Evolutionary conservation across 2,113 vertebrate species (phyloP), one percentile per base, ranked within the genome.

Genomic region (Entelurus aequoreus): DNA sequence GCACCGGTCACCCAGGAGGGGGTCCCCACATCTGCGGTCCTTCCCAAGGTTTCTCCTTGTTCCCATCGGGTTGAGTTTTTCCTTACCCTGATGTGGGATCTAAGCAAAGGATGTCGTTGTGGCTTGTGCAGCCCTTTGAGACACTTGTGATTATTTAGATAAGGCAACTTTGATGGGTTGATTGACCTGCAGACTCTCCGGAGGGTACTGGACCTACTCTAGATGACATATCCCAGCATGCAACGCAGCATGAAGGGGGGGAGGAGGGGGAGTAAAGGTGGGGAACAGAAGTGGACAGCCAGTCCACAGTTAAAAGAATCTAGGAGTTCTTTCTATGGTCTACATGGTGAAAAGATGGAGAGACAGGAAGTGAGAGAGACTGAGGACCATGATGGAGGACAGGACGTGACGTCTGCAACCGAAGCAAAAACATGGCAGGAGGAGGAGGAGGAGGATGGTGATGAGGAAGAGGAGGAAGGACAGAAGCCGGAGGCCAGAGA

Each of bases 401-500:
- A 46, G 62, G 49, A 77, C 72, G 72, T 36, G 49, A 84, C 42
- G 42, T 46, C 42, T 11, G 42, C 42, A 46, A 46, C 40, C 10
- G 46, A 49, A 35, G 38, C 53, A 67, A 40, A 56, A 64, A 10
- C 36, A 65, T 61, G 69, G 51, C 13, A 52, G 58, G 37, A 75
- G 47, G 57, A 68, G 69, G 69, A 50, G 62, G 74, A 75, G 50
- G 67, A 62, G 71, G 77, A 78, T 46, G 37, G 40, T 40, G 64
- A 62, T 74, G 73, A 63, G 72, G 79, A 75, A 80, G 66, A 59
- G 75, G 28, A 78, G 82, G 60, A 79, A 65, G 71, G 81, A 79
- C 40, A 66, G 75, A 84, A 72, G 77, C 73, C 63, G 82, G 83
- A 82, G 84, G 86, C 78, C 81, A 84, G 12, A 46, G 84, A 78